Evolutionary conservation across 2,113 vertebrate species (phyloP), one percentile per base, ranked within the genome.

Genomic region (Laterallus jamaicensis): DNA sequence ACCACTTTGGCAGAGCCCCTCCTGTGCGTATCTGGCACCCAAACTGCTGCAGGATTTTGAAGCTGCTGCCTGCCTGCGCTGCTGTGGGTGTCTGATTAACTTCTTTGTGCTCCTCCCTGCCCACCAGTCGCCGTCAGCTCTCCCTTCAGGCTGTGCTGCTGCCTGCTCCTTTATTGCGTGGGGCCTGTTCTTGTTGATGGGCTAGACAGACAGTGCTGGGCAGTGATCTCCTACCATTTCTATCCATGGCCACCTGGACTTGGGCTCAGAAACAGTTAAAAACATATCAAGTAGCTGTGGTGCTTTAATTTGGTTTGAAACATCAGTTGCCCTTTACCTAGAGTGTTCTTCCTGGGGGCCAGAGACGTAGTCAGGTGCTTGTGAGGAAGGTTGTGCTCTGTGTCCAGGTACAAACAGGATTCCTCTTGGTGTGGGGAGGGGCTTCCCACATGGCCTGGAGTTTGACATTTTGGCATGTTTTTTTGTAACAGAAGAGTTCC

Each of bases 361-460:
- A 49, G 19, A 55, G 37, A 26, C 14, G 28, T 8, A n/a, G 29
- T 6, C 32, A 11, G 29, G 13, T 47, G 8, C 19, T 26, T 56
- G 4, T 28, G 49, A 93, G 82, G 70, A 60, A 62, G 7, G 16
- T 4, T 67, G 19, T 68, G 50, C 42, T 19, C 21, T 20, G 31
- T 6, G 5, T 59, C 86, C 31, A 32, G 22, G 14, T 55, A 6
- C 20, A 25, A 47, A 4, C 7, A 10, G 26, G 20, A 32, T 49
- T 92, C 26, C 22, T 79, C 26, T 24, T 26, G 15, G 6, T 63
- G 20, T 47, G 39, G 15, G 39, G 24, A 10, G 1, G 0, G 21
- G 1, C 6, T 62, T 86, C 7, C 87, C 5, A 20, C 1, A 0
- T n/a, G 44, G 24, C 14, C 25, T 55, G 10, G 13, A 2, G 3